Evolutionary conservation across 2,888 invertebrate species (phyloP).

Genomic region (Aphodius granarius): DNA sequence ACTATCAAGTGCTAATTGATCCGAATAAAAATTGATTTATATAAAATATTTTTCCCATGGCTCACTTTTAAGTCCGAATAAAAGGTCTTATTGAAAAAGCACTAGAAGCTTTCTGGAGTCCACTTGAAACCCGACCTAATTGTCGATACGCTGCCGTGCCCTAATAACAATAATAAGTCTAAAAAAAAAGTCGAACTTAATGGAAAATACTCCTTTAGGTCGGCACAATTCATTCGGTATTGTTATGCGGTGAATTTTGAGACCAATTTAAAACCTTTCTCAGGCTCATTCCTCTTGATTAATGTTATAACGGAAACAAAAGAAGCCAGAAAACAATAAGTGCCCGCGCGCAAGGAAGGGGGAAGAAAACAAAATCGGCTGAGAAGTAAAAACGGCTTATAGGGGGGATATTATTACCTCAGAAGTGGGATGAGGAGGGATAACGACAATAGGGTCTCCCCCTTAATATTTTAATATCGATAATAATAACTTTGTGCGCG

Average conservation of each 20-base stretch:
- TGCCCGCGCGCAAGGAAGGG: neutral
- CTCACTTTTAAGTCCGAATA: neutral
- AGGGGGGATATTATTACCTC: neutral
- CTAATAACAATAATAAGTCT: conserved; percentile 4
- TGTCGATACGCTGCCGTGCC: neutral
- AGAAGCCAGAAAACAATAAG: conserved; percentile 3
- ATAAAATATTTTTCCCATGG: neutral
- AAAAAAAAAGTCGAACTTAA: neutral
- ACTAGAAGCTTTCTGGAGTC: neutral
- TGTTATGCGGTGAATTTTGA: neutral
- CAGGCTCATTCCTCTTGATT: neutral
- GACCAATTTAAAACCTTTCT: neutral
- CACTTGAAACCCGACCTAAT: conserved; percentile 9
- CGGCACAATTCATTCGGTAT: neutral
- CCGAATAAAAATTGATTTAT: too few species aligned
- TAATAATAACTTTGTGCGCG: neutral
- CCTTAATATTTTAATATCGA: neutral
- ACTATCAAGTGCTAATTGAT: too few species aligned
- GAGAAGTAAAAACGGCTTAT: neutral
- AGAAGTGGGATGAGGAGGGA: neutral
- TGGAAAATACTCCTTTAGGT: conserved; percentile 5
- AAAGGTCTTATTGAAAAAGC: neutral
- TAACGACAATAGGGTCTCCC: neutral
- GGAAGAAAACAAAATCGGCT: neutral
- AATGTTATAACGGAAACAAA: conserved; percentile 4